Percentiles rank a stretch among this genome's conserved stretches.
phyloP scores from a whole-genome alignment of 2,113 vertebrate species.

The Prionailurus bengalensis region DNA sequence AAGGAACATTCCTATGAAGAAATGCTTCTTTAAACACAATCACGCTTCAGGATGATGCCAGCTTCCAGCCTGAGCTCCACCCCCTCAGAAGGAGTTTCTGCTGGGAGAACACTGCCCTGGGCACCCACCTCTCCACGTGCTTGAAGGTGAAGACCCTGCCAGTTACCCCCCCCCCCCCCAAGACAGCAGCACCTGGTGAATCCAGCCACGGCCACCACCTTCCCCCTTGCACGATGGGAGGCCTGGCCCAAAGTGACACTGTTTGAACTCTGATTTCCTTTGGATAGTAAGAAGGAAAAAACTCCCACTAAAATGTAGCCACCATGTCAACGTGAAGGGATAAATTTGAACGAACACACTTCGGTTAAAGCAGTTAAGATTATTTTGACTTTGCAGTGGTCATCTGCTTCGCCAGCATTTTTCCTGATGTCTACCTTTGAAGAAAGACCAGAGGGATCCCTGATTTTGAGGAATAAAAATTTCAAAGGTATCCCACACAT shows the following conservation, averaged over 20 bases:
- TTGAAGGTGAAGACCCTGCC: not conserved
- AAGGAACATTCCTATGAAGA: not conserved
- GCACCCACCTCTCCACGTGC: rapidly evolving
- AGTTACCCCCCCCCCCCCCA: rapidly evolving
- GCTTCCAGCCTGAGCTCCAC: not conserved
- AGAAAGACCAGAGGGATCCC: not conserved
- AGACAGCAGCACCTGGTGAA: rapidly evolving
- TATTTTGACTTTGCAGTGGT: not conserved
- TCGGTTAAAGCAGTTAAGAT: not conserved
- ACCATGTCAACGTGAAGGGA: rapidly evolving
- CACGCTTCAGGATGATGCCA: rapidly evolving
- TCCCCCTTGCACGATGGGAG: rapidly evolving
- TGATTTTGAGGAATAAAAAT: not conserved
- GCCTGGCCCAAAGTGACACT: not conserved
- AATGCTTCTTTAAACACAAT: not conserved
- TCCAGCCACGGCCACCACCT: rapidly evolving
- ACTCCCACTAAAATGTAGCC: not conserved
- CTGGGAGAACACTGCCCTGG: too few species aligned
- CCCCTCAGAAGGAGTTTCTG: not conserved
- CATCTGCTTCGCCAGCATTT: not conserved
- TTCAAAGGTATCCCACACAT: not conserved
- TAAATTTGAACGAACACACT: not conserved
- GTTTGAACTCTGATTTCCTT: constrained; percentile 4
- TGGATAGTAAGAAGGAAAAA: constrained; percentile 1
- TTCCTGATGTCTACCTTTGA: not conserved